A percentile compares a stretch with the other conserved stretches of the same genome.
Conservation (phyloP, 1,140 invertebrate species). For the Nautilus pompilius region DNA sequence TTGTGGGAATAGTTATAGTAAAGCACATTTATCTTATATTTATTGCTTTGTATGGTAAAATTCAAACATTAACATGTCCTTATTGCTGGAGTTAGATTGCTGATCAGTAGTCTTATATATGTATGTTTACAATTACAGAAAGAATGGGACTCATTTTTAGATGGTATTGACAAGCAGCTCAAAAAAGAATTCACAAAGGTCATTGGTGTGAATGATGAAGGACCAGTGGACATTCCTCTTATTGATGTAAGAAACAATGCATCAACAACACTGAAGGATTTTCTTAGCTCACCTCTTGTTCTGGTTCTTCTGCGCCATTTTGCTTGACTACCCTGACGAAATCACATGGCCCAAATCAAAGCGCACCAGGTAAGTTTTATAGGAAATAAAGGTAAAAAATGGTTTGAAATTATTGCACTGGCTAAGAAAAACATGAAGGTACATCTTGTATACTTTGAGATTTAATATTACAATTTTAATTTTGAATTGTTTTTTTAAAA, state of each 20-base stretch:
- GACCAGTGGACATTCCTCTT: conserved; percentile 19
- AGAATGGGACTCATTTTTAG: conserved; percentile 35
- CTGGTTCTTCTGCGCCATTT: conserved; percentile 42
- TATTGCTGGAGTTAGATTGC: not conserved
- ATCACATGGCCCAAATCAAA: conserved; percentile 30
- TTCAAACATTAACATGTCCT: too few species aligned
- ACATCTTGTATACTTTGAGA: too few species aligned
- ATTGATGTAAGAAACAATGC: conserved; percentile 25
- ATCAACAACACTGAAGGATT: conserved; percentile 15
- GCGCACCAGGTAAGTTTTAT: conserved; percentile 18
- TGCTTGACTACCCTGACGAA: conserved; percentile 50
- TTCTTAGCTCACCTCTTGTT: conserved; percentile 19
- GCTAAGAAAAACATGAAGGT: too few species aligned
- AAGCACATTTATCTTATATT: too few species aligned
- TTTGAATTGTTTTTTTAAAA: too few species aligned
- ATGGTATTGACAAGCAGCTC: conserved; percentile 26
- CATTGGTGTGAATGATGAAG: conserved; percentile 13
- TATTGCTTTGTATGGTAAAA: too few species aligned
- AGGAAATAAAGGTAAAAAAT: too few species aligned
- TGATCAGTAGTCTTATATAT: not conserved
- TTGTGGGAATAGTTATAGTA: not conserved
- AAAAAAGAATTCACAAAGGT: conserved; percentile 5
- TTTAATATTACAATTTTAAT: too few species aligned
- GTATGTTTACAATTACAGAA: conserved; percentile 16
- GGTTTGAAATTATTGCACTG: too few species aligned